Evolutionary conservation across 2,113 vertebrate genomes (phyloP), one percentile per base, ranked within the genome.

Genomic region (Cromileptes altivelis): DNA sequence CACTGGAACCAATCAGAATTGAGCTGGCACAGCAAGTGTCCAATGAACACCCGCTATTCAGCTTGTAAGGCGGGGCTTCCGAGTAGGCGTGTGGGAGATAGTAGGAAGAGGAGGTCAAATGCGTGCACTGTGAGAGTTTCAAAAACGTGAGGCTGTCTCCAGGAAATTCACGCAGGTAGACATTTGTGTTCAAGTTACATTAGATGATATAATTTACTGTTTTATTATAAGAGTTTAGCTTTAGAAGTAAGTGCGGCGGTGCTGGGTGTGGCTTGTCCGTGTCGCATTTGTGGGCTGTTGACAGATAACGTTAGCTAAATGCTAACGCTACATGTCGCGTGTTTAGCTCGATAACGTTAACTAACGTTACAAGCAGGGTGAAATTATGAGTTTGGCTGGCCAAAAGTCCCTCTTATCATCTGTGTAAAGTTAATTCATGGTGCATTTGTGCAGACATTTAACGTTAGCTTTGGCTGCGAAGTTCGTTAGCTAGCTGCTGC

Each of bases 101-200:
- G 47, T 17, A 78, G 78, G 42, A 89, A 80, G 84, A 79, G 80
- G 91, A 93, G 94, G 94, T 94, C 93, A 94, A 93, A 91, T 56
- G 2, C 12, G 90, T 56, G 2, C 12, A 1, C 14, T 68, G 25
- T 55, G 3, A 23, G 67, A 83, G 77, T 82, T 84, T 67, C 47
- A 4, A 50, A 70, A 90, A 67, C 84, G 82, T 78, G 89, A 78
- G 53, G 18, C 23, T n/a, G 25, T 11, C 9, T 40, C 18, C 8
- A 4, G 15, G 6, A n/a, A 5, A 21, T 10, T 8, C 19, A 25
- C 18, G 10, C 25, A 75, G 45, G 27, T 83, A 50, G 27, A 63
- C 6, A 2, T 4, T 19, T 27, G 23, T 60, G 19, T 33, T 10
- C 2, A 27, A 18, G 1, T 0, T 45, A 11, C 0, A 33, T 8